Evolutionary conservation across 2,888 invertebrate species (phyloP).

Genomic region (Fragum fragum): DNA sequence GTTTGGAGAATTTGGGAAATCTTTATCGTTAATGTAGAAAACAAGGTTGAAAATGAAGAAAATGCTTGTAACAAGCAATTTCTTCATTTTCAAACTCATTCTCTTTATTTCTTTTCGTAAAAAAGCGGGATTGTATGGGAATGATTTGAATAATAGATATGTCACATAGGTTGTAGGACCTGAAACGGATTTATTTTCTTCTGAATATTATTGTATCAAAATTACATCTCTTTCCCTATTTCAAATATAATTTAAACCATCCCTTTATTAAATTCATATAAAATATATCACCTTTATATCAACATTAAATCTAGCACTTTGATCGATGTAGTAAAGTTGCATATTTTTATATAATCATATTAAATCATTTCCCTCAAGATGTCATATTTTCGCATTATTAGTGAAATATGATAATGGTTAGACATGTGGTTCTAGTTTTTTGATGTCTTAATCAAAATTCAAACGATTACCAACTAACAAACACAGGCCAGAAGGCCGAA

Average conservation of each 20-base stretch:
- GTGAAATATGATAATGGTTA: not conserved
- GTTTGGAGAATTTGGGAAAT: no score
- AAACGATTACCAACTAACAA: no score
- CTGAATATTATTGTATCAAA: not conserved
- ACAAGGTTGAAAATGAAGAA: no score
- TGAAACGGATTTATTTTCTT: not conserved
- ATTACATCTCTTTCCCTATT: not conserved
- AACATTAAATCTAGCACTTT: conserved; percentile 7
- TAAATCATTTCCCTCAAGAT: not conserved
- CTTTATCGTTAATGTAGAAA: no score
- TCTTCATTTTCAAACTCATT: no score
- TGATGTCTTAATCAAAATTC: conserved; percentile 8
- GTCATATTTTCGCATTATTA: conserved; percentile 3
- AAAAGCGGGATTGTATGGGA: no score
- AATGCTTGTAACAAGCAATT: no score
- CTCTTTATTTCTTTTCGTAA: no score
- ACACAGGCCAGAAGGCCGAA: no score
- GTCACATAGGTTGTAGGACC: no score
- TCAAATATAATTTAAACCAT: conserved; percentile 12
- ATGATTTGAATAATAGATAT: no score
- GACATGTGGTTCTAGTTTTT: not conserved
- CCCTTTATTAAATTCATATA: conserved; percentile 20
- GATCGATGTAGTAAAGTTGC: conserved; percentile 11
- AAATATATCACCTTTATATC: conserved; percentile 18
- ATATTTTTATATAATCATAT: conserved; percentile 6